phyloP scores from a whole-genome alignment of 2,888 invertebrate species.

The Cinara cedri region DNA sequence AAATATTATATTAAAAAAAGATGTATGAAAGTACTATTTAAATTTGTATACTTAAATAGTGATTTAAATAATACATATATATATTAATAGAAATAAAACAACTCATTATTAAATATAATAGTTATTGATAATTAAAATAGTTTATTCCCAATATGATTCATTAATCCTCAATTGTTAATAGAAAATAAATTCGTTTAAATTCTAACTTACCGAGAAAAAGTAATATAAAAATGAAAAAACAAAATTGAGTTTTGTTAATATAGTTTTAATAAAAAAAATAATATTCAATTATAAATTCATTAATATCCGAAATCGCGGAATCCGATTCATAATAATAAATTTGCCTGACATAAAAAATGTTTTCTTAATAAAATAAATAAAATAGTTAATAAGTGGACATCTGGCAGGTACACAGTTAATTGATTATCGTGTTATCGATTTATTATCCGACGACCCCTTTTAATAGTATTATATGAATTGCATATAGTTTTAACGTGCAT shows the following conservation, averaged over 20 bases:
- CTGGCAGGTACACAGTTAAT: no score
- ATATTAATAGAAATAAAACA: slow-evolving; percentile 15
- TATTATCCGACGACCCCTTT: neutral
- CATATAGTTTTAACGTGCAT: slow-evolving; percentile 54
- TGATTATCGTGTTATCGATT: no score
- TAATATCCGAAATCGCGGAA: no score
- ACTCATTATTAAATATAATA: slow-evolving; percentile 7
- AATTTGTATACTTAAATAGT: neutral
- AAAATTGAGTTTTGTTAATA: no score
- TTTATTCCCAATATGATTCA: neutral
- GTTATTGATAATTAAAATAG: neutral
- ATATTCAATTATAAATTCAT: no score
- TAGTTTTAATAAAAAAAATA: no score
- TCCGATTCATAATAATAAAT: no score
- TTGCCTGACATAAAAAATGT: no score
- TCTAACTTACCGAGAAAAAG: no score
- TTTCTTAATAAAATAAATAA: no score
- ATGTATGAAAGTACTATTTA: slow-evolving; percentile 26
- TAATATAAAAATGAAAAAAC: no score
- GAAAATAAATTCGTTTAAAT: neutral
- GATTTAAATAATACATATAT: neutral
- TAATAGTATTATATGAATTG: slow-evolving; percentile 26
- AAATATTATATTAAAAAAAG: slow-evolving; percentile 28
- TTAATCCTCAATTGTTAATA: neutral
- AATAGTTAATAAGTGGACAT: no score